These are phyloP conservation scores for Enteromius radiatus DNA, from an alignment of 2,797 vertebrate genomes.

Conservation along the genomic window DNA sequence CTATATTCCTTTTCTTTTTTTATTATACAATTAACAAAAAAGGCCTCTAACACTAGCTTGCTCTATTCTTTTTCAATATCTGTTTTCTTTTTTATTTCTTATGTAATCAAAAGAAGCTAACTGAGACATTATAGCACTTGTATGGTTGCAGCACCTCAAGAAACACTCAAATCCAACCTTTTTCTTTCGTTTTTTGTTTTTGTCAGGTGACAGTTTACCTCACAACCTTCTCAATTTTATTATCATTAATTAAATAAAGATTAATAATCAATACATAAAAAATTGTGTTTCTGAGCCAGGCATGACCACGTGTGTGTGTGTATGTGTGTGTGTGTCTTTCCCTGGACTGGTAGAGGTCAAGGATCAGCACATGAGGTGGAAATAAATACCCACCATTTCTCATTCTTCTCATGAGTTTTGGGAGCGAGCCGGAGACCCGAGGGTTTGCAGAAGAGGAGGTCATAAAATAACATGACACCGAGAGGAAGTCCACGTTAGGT, in stretches of 20 bases:
- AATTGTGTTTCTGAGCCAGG: background rate
- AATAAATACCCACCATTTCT: slow-evolving; percentile 43
- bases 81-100: too few species aligned
- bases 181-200: too few species aligned
- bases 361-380: slow-evolving; percentile 25
- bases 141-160: background rate
- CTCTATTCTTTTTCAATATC: too few species aligned
- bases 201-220: background rate
- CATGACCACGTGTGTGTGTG: background rate
- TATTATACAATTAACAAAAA: too few species aligned
- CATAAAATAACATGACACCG: slow-evolving; percentile 53
- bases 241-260: background rate
- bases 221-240: background rate
- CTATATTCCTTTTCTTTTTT: too few species aligned
- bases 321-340: background rate
- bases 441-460: slow-evolving; percentile 37
- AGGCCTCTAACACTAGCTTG: too few species aligned
- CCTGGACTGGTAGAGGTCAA: slow-evolving; percentile 29
- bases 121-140: too few species aligned
- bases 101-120: too few species aligned
- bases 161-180: background rate
- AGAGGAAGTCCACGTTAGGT: slow-evolving; percentile 49
- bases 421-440: slow-evolving; percentile 32
- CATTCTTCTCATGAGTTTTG: slow-evolving; percentile 34
- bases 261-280: background rate